A percentile compares a stretch with the other conserved stretches of the same genome.
These are phyloP conservation scores for Ophioninae sp. DNA, from an alignment of 2,888 invertebrate genomes.

Conservation along the genomic window DNA sequence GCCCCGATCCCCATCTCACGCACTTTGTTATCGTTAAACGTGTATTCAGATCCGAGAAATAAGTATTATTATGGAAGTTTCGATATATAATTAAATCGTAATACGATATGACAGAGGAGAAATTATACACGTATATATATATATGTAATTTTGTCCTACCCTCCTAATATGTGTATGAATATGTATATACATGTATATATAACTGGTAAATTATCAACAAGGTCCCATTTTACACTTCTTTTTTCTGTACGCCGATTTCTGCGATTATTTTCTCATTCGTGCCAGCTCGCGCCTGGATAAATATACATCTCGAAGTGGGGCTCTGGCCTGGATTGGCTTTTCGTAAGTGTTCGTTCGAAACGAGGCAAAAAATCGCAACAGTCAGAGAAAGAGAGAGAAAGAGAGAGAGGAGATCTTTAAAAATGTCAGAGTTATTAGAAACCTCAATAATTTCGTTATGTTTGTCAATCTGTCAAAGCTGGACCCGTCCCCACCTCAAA, in stretches of 20 bases:
- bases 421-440: background rate
- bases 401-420: background rate
- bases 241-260: slow-evolving; percentile 9
- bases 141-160: no score
- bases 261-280: slow-evolving; percentile 30
- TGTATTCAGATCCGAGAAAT: slow-evolving; percentile 9
- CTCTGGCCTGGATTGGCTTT: slow-evolving; percentile 21
- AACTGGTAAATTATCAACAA: slow-evolving; percentile 26
- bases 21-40: background rate
- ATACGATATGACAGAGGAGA: slow-evolving; percentile 5
- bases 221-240: slow-evolving; percentile 10
- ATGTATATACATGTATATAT: slow-evolving; percentile 1
- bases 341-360: slow-evolving; percentile 1
- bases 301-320: slow-evolving; percentile 34
- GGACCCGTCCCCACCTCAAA: no score
- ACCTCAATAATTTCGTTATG: no score
- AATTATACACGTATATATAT: background rate
- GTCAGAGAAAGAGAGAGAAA: background rate
- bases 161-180: background rate
- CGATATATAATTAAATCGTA: slow-evolving; percentile 24
- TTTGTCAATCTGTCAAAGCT: no score
- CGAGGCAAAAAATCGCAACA: background rate
- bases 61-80: slow-evolving; percentile 19
- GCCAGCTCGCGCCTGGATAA: slow-evolving; percentile 12
- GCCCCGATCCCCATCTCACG: background rate